phyloP scores from a whole-genome alignment of 2,113 vertebrate genomes.

The Hucho hucho region DNA sequence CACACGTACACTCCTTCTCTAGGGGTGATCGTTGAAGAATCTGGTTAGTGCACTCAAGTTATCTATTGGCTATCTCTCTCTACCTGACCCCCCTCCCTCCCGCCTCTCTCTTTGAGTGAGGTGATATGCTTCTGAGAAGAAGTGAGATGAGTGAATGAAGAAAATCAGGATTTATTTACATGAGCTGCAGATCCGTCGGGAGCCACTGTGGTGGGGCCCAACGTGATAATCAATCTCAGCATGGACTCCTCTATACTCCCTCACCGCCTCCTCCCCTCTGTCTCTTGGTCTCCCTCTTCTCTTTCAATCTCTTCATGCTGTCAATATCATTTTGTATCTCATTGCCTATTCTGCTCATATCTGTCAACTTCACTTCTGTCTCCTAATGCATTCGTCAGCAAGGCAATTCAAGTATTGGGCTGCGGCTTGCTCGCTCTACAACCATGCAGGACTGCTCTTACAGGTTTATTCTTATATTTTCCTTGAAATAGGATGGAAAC shows the following conservation, averaged over 20 bases:
- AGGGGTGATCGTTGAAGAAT: neutral
- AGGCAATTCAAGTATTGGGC: neutral
- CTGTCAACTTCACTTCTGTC: neutral
- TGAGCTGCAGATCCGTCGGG: neutral
- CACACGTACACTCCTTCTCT: neutral
- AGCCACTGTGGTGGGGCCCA: neutral
- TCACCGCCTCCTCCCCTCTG: neutral
- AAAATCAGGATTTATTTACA: conserved; percentile 9
- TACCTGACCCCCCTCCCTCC: neutral
- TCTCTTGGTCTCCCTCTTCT: neutral
- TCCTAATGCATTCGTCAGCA: neutral
- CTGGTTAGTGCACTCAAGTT: conserved; percentile 6
- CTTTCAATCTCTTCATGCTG: neutral
- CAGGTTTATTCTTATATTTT: too few species aligned
- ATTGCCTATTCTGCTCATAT: neutral
- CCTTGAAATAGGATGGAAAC: too few species aligned
- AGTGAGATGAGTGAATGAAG: neutral
- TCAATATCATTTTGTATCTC: neutral
- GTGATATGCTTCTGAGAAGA: neutral
- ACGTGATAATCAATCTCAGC: neutral
- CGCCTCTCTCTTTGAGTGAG: neutral
- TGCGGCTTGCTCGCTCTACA: neutral
- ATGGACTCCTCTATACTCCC: neutral
- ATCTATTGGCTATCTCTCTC: neutral
- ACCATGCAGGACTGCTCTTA: too few species aligned